Evolutionary conservation across 2,113 vertebrate species (phyloP), one percentile per base, ranked within the genome.

Genomic region (Onychostoma macrolepis): DNA sequence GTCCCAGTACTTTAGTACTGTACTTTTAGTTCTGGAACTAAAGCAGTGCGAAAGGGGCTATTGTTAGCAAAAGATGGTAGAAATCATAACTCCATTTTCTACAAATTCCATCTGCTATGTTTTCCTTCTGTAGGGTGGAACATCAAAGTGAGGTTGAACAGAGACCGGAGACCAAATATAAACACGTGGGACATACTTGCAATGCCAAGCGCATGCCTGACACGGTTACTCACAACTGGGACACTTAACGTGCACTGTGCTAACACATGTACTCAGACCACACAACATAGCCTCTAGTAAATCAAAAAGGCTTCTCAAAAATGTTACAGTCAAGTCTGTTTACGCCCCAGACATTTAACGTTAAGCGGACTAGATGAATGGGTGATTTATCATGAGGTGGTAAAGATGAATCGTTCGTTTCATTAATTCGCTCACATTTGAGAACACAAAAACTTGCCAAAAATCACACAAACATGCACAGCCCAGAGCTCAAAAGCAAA

Each of bases 151-250:
- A 65, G 41, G 36, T 26, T 36, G 61, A 56, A 61, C 21, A 79
- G 48, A 84, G 83, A 86, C 84, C 9, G 21, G 67, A 80, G 88
- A 50, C 65, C 79, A 76, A 89, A 90, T 78, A 81, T 58, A 87
- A 85, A 90, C 85, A 80, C 80, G 19, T 45, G 79, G 43, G 48
- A 87, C 69, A 87, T 69, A 63, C 24, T 53, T 84, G 63, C 56
- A 81, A 84, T 65, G 85, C 81, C 85, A 53, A 65, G 33, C 2
- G 53, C 61, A 84, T 86, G 86, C 82, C 82, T 82, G 67, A 30
- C 45, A 82, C 77, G 3, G 83, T 84, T 84, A 74, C 33, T 84
- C 69, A 84, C 69, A 10, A 76, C 48, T 85, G 72, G 41, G 53
- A 58, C 79, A 88, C 58, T 76, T 48, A 75, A 71, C 15, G 83